phyloP scores from a whole-genome alignment of 2,797 vertebrate species.

The Phrynocephalus guinanensis region DNA sequence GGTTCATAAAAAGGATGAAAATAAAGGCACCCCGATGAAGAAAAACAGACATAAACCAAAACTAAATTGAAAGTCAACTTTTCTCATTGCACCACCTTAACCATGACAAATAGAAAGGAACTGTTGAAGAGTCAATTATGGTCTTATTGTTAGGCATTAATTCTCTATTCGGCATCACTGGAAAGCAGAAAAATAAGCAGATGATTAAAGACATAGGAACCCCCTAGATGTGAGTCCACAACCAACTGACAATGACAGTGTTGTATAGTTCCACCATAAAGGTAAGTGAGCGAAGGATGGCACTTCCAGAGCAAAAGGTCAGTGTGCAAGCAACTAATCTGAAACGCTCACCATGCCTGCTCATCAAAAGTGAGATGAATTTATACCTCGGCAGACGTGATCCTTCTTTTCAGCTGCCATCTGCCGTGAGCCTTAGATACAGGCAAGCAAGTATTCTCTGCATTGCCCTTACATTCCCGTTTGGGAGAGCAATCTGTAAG shows the following conservation, averaged over 20 bases:
- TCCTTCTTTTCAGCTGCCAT: background rate
- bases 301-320: background rate
- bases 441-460: background rate
- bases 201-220: background rate
- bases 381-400: background rate
- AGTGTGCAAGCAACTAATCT: background rate
- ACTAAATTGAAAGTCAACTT: background rate
- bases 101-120: background rate
- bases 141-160: background rate
- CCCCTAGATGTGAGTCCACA: background rate
- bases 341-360: background rate
- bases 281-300: background rate
- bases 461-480: background rate
- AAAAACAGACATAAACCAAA: no score
- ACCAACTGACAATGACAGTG: background rate
- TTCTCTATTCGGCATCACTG: background rate
- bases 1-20: no score
- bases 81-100: background rate
- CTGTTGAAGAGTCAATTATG: background rate
- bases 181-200: slow-evolving; percentile 1
- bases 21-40: no score
- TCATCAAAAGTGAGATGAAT: background rate
- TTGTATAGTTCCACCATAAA: background rate
- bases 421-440: background rate
- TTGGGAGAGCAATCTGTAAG: background rate